Conservation (phyloP, 64 coral and sea anemone species). For the Anthopleura sola region DNA sequence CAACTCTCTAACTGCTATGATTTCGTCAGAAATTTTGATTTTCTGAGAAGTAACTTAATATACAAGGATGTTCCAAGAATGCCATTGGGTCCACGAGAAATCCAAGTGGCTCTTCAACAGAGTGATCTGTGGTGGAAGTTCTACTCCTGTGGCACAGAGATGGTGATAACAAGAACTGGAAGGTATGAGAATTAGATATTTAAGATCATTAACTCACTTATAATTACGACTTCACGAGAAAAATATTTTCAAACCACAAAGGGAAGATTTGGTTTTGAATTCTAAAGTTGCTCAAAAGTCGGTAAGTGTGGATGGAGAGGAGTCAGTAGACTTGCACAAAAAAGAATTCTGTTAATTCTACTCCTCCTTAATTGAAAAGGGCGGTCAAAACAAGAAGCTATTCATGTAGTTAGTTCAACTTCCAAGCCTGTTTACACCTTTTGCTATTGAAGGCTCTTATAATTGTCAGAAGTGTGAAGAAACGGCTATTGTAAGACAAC, state of each 20-base stretch:
- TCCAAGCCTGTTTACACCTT: not conserved
- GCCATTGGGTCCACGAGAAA: conserved; percentile 40
- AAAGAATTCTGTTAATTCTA: not conserved
- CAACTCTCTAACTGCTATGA: conserved; percentile 66
- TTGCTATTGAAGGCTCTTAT: not conserved
- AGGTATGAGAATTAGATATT: conserved; percentile 66
- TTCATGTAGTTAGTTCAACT: not conserved
- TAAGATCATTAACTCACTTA: not conserved
- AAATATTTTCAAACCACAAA: not conserved
- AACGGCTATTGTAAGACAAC: not conserved
- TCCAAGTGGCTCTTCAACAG: conserved; percentile 89
- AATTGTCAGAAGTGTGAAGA: not conserved
- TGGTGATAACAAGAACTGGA: conserved; percentile 89
- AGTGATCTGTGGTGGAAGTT: conserved; percentile 95
- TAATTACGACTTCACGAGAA: not conserved
- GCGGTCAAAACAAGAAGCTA: not conserved
- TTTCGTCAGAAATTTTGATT: conserved; percentile 46
- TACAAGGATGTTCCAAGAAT: conserved; percentile 35
- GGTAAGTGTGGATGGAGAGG: not conserved
- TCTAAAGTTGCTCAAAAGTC: not conserved
- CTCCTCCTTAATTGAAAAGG: conserved; percentile 14
- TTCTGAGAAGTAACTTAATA: not conserved
- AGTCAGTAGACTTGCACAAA: not conserved
- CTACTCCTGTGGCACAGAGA: conserved; percentile 86
- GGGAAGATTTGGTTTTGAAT: not conserved